Evolutionary conservation across 2,113 vertebrate genomes (phyloP), one percentile per base, ranked within the genome.

Genomic region (Eudyptes chrysolophus): DNA sequence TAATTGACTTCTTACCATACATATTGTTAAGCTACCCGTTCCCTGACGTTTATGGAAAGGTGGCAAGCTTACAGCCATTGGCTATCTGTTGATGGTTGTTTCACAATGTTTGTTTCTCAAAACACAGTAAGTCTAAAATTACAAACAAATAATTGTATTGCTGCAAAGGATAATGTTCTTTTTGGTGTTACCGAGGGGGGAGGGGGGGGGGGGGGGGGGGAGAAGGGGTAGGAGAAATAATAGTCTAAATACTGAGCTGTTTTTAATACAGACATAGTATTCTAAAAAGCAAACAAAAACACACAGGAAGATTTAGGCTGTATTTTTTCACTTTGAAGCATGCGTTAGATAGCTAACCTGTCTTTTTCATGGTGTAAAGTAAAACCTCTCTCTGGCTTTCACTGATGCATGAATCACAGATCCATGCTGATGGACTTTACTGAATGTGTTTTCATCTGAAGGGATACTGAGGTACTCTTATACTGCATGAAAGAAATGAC

Each of bases 1-100:
- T 97, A 98, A 98, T 96, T 97, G 97, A 97, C 97, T 98, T 96
- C 97, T 97, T 96, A 71, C 79, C 44, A 89, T 94, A 95, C 61
- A 2, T 96, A 96, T 94, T 95, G 91, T 97, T 97, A 97, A 97
- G 83, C 42, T 92, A 74, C 83, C 92, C 75, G 3, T 87, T 95
- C 96, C 95, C 94, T 91, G 97, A 97, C 89, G 71, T 97, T 94
- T 97, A 89, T 94, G 92, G 93, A 77, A 95, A 97, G 94, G 95
- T 97, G 83, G 79, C 80, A 97, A 94, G 29, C 86, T 96, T 86
- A 65, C 84, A 91, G 87, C 84, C 84, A 65, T 81, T 96, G 94
- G 94, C 92, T 97, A 80, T 96, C 92, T 97, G 94, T 91, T 96
- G 72, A 77, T 76, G 95, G 68, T 87, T 54, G 80, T 92, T 93